Evolutionary conservation across 2,888 invertebrate species (phyloP).

Genomic region (Branchinecta sandiegonensis): DNA sequence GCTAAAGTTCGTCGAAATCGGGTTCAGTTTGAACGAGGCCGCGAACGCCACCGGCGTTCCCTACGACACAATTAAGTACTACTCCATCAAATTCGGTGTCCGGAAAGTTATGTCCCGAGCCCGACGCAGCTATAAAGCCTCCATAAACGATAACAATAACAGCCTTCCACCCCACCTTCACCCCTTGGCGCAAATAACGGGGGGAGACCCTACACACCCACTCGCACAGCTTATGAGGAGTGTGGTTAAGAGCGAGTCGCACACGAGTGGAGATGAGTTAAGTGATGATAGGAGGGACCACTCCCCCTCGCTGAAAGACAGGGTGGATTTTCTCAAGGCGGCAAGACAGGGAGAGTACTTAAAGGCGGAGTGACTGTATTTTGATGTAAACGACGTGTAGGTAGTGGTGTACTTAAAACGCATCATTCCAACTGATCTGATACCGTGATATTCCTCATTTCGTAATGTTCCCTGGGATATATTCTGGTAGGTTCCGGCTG

Average conservation of each 20-base stretch:
- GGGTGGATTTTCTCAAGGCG: conserved; percentile 3
- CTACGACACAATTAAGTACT: conserved; percentile 12
- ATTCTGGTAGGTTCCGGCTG: too few relatives aligned
- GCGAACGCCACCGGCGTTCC: conserved; percentile 9
- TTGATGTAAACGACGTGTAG: background rate
- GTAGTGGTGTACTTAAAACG: too few relatives aligned
- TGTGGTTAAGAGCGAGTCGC: conserved; percentile 4
- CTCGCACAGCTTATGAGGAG: conserved; percentile 15
- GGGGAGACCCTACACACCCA: conserved; percentile 15
- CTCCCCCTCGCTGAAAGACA: background rate
- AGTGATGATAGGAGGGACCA: background rate
- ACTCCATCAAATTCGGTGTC: conserved; percentile 12
- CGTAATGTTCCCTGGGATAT: too few relatives aligned
- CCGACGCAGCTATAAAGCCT: conserved; percentile 5
- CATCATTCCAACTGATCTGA: too few relatives aligned
- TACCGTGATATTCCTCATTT: too few relatives aligned
- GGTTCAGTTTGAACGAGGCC: conserved; percentile 12
- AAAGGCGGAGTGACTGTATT: background rate
- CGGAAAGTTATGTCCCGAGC: conserved; percentile 13
- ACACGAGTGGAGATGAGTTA: conserved; percentile 10
- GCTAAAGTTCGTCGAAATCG: conserved; percentile 12
- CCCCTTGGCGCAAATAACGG: conserved; percentile 3
- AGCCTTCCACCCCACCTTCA: conserved; percentile 12
- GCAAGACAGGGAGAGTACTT: conserved; percentile 8
- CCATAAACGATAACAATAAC: conserved; percentile 12